Base-by-base conservation (phyloP, 2,113 vertebrate species). In the Podilymbus podiceps region DNA sequence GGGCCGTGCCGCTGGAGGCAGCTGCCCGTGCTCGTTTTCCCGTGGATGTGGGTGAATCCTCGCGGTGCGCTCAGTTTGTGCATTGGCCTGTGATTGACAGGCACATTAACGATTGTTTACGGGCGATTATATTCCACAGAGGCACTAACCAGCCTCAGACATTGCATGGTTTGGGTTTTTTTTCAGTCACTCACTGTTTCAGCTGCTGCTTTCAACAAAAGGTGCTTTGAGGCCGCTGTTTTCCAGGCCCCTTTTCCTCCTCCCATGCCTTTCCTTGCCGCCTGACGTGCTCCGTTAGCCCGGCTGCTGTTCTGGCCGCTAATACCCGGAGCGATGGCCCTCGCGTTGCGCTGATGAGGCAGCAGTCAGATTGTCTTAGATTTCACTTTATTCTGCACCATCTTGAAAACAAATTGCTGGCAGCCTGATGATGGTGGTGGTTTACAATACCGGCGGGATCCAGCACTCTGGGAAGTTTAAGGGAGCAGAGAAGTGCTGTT, bases 361-460 rank as follows among this genome's bases (percentile, higher is more conserved):
- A 35, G 50, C 15, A 1, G 17, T 18, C 3, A 3, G 33, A 5
- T 27, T 27, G 35, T 21, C 31, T 50, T 18, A 20, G 24, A 10
- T 11, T 17, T 10, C 25, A 23, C 47, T 60, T 56, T 30, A 42
- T 79, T 47, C 25, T n/a, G 22, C 28, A 17, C 15, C 23, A 25
- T 27, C 68, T 35, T 30, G 56, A 52, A 50, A 50, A 17, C 31
- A 44, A 66, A 35, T 1, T 3, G 4, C 40, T 4, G 67, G 15
- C 56, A 44, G 60, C 42, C 9, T 12, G 42, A 3, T 6, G 28
- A 5, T 4, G 50, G 12, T 7, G 50, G 9, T 49, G 31, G 11
- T 28, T 23, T 14, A 83, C 6, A 5, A 3, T 6, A 2, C 8
- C 5, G 7, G 24, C 2, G 40, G 4, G 11, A 50, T 15, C 49